Conservation (phyloP, 92 coral and sea anemone genomes). For the Plumapathes pennacea region DNA sequence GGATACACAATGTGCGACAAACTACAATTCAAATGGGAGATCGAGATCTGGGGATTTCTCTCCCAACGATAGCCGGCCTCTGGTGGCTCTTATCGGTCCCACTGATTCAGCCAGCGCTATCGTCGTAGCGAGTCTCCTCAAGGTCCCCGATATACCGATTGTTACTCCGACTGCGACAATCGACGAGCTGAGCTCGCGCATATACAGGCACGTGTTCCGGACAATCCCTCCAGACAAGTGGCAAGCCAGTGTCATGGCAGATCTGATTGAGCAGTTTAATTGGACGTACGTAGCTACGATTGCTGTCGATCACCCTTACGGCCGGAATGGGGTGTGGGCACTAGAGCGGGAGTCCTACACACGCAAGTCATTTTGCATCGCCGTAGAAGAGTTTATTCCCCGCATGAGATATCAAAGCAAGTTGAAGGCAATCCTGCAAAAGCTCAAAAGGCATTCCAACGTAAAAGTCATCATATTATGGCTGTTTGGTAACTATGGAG, state of each 20-base stretch:
- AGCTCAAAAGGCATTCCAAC: constrained; percentile 23
- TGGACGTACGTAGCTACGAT: constrained; percentile 83
- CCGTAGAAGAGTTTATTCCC: constrained; percentile 58
- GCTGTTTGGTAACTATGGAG: constrained; percentile 50
- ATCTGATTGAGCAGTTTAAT: constrained; percentile 56
- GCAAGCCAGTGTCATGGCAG: constrained; percentile 79
- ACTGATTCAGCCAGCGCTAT: constrained; percentile 58
- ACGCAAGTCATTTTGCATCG: constrained; percentile 49
- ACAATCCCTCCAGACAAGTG: constrained; percentile 69
- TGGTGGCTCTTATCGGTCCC: constrained; percentile 62
- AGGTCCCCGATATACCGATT: constrained; percentile 62
- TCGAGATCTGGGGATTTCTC: background rate
- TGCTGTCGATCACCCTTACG: constrained; percentile 70
- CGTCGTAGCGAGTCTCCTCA: constrained; percentile 54
- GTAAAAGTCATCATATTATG: constrained; percentile 60
- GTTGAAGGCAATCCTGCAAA: constrained; percentile 47
- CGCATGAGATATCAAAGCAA: constrained; percentile 28
- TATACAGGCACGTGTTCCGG: constrained; percentile 55
- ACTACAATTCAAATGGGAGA: background rate
- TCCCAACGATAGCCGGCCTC: constrained; percentile 4
- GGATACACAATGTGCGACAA: constrained; percentile 11
- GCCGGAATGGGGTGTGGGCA: constrained; percentile 55
- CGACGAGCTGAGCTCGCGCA: constrained; percentile 54
- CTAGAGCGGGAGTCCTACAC: constrained; percentile 54
- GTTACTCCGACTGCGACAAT: constrained; percentile 69